phyloP scores from a whole-genome alignment of 2,797 vertebrate genomes.

The Eulemur rubriventer region DNA sequence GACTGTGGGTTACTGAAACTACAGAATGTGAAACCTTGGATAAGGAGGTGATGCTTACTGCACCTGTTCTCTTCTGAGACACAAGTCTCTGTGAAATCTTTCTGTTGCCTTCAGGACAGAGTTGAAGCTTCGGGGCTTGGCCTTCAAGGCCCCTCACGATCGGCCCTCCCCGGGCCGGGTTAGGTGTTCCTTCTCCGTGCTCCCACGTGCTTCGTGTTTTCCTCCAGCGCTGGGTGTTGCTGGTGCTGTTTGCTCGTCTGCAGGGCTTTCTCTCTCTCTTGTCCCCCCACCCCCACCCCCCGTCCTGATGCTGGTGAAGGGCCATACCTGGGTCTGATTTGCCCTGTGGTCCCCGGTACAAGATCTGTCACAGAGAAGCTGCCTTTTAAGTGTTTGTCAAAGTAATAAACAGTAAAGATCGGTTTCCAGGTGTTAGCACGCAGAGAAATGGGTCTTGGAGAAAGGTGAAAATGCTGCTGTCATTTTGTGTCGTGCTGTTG shows the following conservation, averaged over 20 bases:
- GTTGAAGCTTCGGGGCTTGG: neutral
- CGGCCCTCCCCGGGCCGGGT: rapidly evolving
- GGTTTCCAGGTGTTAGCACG: neutral
- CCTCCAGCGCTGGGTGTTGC: neutral
- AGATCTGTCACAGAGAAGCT: neutral
- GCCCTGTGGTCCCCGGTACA: neutral
- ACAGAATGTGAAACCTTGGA: neutral
- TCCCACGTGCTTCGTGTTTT: rapidly evolving
- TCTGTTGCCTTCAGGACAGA: neutral
- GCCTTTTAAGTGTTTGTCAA: neutral
- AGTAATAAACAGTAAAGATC: neutral
- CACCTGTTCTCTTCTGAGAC: neutral
- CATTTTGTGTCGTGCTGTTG: rapidly evolving
- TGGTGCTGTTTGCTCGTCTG: neutral
- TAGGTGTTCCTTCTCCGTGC: neutral
- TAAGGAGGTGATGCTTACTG: neutral
- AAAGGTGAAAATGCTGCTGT: neutral
- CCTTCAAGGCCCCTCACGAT: neutral
- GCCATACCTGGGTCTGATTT: neutral
- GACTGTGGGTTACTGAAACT: neutral
- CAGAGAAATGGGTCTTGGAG: neutral
- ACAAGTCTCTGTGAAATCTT: neutral
- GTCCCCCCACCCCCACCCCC: neutral
- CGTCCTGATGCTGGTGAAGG: neutral
- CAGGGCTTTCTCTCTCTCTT: neutral